Percentiles rank a stretch among this genome's conserved stretches.
phyloP scores from a whole-genome alignment of 2,113 vertebrate species.

The Rhabdornis inornatus region DNA sequence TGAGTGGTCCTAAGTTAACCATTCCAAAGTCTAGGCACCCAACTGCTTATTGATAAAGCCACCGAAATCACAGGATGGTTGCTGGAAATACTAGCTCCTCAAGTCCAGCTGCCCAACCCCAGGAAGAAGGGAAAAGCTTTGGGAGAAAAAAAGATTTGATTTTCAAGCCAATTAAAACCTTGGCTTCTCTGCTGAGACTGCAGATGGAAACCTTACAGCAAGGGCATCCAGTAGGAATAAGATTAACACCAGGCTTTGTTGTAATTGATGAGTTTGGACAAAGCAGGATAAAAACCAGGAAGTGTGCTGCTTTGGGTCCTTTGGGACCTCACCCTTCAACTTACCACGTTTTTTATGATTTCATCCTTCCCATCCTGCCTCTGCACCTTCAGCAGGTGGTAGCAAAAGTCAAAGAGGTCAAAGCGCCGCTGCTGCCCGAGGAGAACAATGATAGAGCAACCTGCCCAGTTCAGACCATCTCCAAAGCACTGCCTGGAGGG shows the following conservation, averaged over 20 bases:
- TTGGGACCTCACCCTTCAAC: constrained; percentile 3
- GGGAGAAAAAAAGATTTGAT: background rate
- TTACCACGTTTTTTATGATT: constrained; percentile 98
- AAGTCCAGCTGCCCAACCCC: background rate
- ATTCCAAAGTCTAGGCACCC: background rate
- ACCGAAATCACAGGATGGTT: background rate
- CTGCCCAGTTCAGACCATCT: constrained; percentile 97
- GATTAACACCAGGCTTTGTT: background rate
- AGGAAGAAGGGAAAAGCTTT: background rate
- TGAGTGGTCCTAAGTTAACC: background rate
- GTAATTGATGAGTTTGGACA: background rate
- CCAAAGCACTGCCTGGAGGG: constrained; percentile 92
- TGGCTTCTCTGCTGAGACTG: constrained; percentile 1
- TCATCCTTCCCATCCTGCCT: constrained; percentile 98
- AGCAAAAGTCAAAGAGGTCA: constrained; percentile 98
- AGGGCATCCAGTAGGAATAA: background rate
- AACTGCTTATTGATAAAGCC: constrained; percentile 7
- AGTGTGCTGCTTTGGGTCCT: background rate
- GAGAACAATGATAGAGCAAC: constrained; percentile 95
- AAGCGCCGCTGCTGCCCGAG: constrained; percentile 96
- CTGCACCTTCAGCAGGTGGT: constrained; percentile 97
- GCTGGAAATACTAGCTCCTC: background rate
- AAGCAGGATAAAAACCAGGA: background rate
- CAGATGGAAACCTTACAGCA: background rate
- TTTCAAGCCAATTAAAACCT: constrained; percentile 33